phyloP scores from a whole-genome alignment of 2,888 invertebrate genomes.

The Apamea monoglypha region DNA sequence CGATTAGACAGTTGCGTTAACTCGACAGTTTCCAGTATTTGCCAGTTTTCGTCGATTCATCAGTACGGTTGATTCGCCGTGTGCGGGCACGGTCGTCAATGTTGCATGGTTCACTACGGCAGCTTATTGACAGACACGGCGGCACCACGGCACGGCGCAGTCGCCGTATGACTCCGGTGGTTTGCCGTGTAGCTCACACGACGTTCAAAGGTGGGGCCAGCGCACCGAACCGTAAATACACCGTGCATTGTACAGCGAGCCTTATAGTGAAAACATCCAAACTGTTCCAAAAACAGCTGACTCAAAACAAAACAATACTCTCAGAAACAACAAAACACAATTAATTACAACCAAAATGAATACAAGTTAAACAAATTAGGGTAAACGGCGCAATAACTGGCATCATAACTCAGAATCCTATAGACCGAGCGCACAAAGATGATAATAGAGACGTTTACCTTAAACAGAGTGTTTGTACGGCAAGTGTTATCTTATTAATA shows the following conservation, averaged over 20 bases:
- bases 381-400: slow-evolving; percentile 44
- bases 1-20: too few species aligned
- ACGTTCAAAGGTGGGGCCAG: background rate
- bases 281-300: slow-evolving; percentile 32
- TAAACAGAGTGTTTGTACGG: slow-evolving; percentile 43
- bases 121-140: background rate
- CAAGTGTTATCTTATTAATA: slow-evolving; percentile 57
- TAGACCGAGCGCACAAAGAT: slow-evolving; percentile 29
- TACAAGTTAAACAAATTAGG: slow-evolving; percentile 58
- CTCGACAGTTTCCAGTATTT: too few species aligned
- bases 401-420: slow-evolving; percentile 54
- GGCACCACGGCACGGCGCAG: background rate
- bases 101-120: background rate
- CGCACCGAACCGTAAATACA: background rate
- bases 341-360: slow-evolving; percentile 57
- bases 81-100: background rate
- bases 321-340: slow-evolving; percentile 21
- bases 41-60: too few species aligned
- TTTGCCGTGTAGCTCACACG: background rate
- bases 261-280: background rate
- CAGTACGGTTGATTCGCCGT: background rate
- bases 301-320: slow-evolving; percentile 38
- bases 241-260: background rate
- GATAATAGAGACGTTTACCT: slow-evolving; percentile 59
- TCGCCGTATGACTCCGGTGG: background rate